Conservation (phyloP, 2,797 vertebrate species). For the Pipistrellus pipistrellus region DNA sequence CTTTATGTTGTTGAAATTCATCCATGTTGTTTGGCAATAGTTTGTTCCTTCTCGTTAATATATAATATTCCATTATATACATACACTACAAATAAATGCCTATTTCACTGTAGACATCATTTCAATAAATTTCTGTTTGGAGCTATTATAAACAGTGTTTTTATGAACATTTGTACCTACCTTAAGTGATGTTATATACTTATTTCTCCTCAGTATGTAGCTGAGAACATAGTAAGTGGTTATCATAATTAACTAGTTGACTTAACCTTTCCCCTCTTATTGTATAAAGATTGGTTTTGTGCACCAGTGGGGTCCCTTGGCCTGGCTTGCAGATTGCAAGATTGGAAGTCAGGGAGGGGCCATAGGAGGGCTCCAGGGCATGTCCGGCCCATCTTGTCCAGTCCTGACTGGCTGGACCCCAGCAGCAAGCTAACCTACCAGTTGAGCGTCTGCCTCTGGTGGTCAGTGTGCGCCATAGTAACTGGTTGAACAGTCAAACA, state of each 20-base stretch:
- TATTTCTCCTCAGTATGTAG: background rate
- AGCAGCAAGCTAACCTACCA: no score
- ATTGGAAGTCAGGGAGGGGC: no score
- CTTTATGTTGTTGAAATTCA: constrained; percentile 24
- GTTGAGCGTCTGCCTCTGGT: no score
- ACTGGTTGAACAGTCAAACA: no score
- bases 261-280: background rate
- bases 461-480: no score
- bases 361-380: no score
- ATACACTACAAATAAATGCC: background rate
- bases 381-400: no score
- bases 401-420: no score
- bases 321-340: no score
- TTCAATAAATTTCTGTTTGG: background rate
- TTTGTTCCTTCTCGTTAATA: constrained; percentile 1
- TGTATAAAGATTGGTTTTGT: no score
- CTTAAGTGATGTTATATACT: background rate
- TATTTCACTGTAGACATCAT: background rate
- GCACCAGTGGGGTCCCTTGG: no score
- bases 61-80: background rate
- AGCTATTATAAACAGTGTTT: background rate
- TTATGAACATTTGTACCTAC: background rate
- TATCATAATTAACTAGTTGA: background rate
- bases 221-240: background rate
- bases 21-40: background rate